Evolutionary conservation across 2,113 vertebrate genomes (phyloP).

Genomic region (Catharus minimus): DNA sequence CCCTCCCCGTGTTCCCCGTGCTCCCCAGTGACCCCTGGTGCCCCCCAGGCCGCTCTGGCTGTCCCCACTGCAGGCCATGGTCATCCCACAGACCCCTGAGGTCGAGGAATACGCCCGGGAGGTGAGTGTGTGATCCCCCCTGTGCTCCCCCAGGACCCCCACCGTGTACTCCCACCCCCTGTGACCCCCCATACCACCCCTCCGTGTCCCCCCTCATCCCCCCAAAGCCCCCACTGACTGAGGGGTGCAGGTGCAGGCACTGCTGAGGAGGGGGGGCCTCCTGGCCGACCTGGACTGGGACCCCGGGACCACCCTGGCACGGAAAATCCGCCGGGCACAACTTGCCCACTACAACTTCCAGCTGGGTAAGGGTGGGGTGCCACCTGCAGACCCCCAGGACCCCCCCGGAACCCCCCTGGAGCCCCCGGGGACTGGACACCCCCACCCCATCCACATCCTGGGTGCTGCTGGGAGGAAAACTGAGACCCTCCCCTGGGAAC

Average conservation of each 20-base stretch:
- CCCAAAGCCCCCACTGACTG: not conserved
- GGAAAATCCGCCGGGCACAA: constrained; percentile 87
- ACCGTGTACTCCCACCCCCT: not conserved
- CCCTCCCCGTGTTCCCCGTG: too few species aligned
- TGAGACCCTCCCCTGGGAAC: not conserved
- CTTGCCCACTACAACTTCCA: constrained; percentile 90
- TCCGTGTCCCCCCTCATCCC: not conserved
- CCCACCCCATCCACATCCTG: not conserved
- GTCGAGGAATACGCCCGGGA: constrained; percentile 79
- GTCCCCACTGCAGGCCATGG: constrained; percentile 85
- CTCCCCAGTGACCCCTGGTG: not conserved
- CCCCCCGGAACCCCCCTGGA: not conserved
- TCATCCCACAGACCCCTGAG: constrained; percentile 81
- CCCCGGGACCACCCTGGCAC: constrained; percentile 79
- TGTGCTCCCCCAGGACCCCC: not conserved
- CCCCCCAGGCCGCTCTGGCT: constrained; percentile 87
- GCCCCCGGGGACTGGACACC: not conserved
- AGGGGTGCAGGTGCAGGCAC: constrained; percentile 73
- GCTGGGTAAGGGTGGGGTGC: constrained; percentile 74
- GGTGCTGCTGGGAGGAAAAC: not conserved
- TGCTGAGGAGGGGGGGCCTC: constrained; percentile 77
- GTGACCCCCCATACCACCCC: not conserved
- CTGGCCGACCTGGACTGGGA: constrained; percentile 77
- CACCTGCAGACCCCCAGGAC: not conserved
- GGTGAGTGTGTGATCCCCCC: constrained; percentile 66